phyloP scores from a whole-genome alignment of 2,797 vertebrate species.

The Pampus argenteus region DNA sequence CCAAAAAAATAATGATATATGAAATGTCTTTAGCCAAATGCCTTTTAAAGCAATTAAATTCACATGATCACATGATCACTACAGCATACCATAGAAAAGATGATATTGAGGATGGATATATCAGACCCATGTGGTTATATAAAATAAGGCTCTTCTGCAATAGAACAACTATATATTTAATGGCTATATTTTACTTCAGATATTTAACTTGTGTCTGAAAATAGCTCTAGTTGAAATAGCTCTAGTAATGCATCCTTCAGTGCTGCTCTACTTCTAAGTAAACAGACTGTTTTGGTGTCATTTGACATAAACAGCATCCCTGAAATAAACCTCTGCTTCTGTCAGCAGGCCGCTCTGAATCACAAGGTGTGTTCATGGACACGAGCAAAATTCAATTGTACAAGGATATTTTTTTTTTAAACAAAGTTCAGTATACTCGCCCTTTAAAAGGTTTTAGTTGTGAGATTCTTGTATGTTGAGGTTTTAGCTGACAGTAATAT shows the following conservation, averaged over 20 bases:
- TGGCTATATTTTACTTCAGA: background rate
- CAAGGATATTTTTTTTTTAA: background rate
- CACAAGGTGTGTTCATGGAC: background rate
- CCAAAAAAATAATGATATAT: background rate
- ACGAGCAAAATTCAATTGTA: background rate
- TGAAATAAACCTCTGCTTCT: background rate
- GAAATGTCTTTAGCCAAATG: constrained; percentile 35
- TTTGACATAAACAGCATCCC: constrained; percentile 1
- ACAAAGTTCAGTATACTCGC: background rate
- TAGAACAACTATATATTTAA: constrained; percentile 6
- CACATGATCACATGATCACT: background rate
- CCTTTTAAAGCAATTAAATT: constrained; percentile 23
- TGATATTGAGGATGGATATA: background rate
- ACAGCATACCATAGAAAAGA: constrained; percentile 9
- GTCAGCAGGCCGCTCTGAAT: background rate
- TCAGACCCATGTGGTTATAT: constrained; percentile 22
- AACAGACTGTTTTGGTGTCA: constrained; percentile 4
- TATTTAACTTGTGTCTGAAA: constrained; percentile 13
- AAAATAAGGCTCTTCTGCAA: background rate
- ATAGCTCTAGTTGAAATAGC: background rate
- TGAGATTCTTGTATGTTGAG: background rate
- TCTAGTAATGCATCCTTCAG: background rate
- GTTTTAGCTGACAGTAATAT: constrained; percentile 22
- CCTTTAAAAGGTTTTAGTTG: background rate
- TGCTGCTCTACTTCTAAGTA: constrained; percentile 10